These are phyloP conservation scores for Epistrophella euchroma DNA, from an alignment of 2,888 invertebrate species.

Conservation along the genomic window DNA sequence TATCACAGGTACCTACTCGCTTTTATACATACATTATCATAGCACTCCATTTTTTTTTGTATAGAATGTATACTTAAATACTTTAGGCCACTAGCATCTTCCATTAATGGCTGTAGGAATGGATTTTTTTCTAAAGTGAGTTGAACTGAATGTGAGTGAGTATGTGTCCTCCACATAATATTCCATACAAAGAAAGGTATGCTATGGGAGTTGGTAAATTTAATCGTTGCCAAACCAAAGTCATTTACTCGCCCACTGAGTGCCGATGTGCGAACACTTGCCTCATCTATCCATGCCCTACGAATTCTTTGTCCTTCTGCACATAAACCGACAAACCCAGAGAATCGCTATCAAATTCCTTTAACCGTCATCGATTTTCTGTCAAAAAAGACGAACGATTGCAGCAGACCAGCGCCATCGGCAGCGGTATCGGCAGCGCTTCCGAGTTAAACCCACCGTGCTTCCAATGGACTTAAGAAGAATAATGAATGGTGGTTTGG, in stretches of 20 bases:
- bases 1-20: not conserved
- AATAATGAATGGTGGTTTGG: constrained; percentile 66
- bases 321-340: constrained; percentile 52
- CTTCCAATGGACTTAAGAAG: constrained; percentile 73
- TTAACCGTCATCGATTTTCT: constrained; percentile 70
- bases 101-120: constrained; percentile 1
- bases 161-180: constrained; percentile 25
- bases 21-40: not conserved
- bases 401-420: constrained; percentile 55
- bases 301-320: constrained; percentile 11
- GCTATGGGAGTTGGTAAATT: constrained; percentile 58
- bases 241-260: constrained; percentile 72
- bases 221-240: constrained; percentile 72
- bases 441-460: constrained; percentile 56
- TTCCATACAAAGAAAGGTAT: constrained; percentile 35
- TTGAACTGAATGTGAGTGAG: constrained; percentile 11
- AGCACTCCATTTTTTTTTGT: not conserved
- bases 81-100: constrained; percentile 10
- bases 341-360: constrained; percentile 67
- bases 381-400: constrained; percentile 75
- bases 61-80: not conserved
- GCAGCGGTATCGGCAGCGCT: too few relatives aligned
- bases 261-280: constrained; percentile 66
- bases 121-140: not conserved
- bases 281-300: not conserved